Conservation (phyloP, 2,888 invertebrate species). For the Clepsis dumicolana region DNA sequence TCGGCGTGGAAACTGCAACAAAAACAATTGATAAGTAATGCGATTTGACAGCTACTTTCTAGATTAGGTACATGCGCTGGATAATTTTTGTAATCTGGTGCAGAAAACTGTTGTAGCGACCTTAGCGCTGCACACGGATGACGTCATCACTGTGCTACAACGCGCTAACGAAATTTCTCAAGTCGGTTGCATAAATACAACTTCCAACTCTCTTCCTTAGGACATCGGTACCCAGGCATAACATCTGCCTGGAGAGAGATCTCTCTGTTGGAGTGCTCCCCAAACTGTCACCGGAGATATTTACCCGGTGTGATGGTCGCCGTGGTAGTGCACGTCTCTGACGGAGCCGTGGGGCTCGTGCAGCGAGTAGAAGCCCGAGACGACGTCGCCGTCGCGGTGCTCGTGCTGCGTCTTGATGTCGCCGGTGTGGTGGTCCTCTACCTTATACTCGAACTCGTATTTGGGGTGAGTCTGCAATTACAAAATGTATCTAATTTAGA, state of each 20-base stretch:
- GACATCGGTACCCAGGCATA: too few relatives aligned
- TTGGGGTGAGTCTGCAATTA: conserved; percentile 64
- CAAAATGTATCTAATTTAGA: neutral
- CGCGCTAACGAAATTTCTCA: too few relatives aligned
- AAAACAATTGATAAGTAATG: neutral
- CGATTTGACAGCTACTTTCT: too few relatives aligned
- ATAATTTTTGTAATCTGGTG: too few relatives aligned
- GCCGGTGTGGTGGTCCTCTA: conserved; percentile 76
- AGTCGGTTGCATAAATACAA: too few relatives aligned
- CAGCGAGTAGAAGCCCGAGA: conserved; percentile 73
- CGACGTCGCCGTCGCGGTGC: conserved; percentile 71
- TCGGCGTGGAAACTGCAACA: conserved; percentile 39
- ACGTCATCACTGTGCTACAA: too few relatives aligned
- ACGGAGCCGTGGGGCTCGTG: conserved; percentile 73
- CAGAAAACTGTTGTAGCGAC: too few relatives aligned
- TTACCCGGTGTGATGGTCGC: conserved; percentile 68
- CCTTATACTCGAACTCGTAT: conserved; percentile 78
- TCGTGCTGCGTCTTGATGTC: conserved; percentile 78
- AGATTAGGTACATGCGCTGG: too few relatives aligned
- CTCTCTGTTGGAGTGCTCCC: too few relatives aligned
- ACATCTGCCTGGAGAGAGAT: too few relatives aligned
- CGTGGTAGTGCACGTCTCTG: conserved; percentile 73
- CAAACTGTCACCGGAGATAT: neutral
- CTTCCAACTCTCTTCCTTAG: too few relatives aligned
- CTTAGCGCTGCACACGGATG: too few relatives aligned